Conservation (phyloP, 2,888 invertebrate genomes). For the Pemphredon lugubris region DNA sequence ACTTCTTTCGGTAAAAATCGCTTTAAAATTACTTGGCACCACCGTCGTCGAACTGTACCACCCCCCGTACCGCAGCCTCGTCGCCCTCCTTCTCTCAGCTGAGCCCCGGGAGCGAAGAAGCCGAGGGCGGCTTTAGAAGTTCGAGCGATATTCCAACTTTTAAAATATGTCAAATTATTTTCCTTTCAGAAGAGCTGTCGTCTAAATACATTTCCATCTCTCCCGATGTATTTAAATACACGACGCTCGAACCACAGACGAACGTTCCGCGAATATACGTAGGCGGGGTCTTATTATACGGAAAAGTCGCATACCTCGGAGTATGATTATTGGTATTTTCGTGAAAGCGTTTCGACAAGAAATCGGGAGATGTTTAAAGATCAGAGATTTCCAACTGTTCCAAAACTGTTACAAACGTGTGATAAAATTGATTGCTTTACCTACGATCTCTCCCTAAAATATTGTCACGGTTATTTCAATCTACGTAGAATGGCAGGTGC, state of each 20-base stretch:
- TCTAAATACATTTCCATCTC: slow-evolving; percentile 72
- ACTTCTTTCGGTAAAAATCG: slow-evolving; percentile 74
- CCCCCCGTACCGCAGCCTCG: slow-evolving; percentile 39
- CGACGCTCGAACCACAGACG: slow-evolving; percentile 42
- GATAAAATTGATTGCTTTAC: too few species aligned
- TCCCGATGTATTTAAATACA: slow-evolving; percentile 73
- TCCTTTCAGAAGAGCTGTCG: slow-evolving; percentile 72
- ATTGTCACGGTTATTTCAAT: too few species aligned
- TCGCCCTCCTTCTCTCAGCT: slow-evolving; percentile 53
- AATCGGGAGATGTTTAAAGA: too few species aligned
- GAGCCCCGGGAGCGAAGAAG: slow-evolving; percentile 59
- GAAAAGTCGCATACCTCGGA: too few species aligned
- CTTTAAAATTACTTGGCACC: slow-evolving; percentile 73
- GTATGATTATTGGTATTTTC: too few species aligned
- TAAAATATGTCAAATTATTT: slow-evolving; percentile 80
- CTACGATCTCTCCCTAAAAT: too few species aligned
- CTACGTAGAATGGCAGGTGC: too few species aligned
- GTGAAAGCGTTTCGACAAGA: too few species aligned
- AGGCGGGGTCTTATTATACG: too few species aligned
- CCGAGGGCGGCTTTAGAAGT: slow-evolving; percentile 70
- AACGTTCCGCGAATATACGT: slow-evolving; percentile 3
- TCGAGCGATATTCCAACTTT: slow-evolving; percentile 78
- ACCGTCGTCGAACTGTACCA: slow-evolving; percentile 40
- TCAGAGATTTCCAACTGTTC: too few species aligned
- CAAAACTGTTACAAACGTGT: too few species aligned